Conservation (phyloP, 2,888 invertebrate genomes). For the Abrostola tripartita region DNA sequence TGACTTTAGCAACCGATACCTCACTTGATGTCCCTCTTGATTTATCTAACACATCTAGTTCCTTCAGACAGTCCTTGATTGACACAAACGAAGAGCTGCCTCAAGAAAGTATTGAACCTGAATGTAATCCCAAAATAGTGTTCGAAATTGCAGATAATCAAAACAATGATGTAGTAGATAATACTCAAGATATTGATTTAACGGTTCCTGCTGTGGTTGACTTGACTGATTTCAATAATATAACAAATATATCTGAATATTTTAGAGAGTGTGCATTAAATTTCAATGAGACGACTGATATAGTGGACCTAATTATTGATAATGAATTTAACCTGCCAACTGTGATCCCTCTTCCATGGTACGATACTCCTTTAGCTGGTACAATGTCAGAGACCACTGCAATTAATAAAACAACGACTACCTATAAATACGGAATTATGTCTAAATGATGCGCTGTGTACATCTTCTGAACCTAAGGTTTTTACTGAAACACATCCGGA, state of each 20-base stretch:
- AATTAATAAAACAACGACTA: no score
- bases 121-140: constrained; percentile 13
- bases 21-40: no score
- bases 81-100: constrained; percentile 12
- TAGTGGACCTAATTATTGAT: constrained; percentile 13
- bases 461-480: no score
- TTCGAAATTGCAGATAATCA: not conserved
- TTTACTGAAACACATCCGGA: no score
- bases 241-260: constrained; percentile 6
- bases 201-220: no score
- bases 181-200: constrained; percentile 7
- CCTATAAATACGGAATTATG: no score
- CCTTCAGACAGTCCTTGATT: constrained; percentile 5
- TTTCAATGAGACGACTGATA: constrained; percentile 10
- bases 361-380: constrained; percentile 4
- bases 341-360: constrained; percentile 15
- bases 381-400: not conserved
- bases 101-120: constrained; percentile 8
- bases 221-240: constrained; percentile 13
- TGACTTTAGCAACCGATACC: no score
- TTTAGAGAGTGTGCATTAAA: constrained; percentile 4
- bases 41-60: no score
- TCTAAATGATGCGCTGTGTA: no score
- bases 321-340: constrained; percentile 10
- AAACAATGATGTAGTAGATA: constrained; percentile 6